Conservation (phyloP, 2,888 invertebrate species). For the Argyresthia albistria region DNA sequence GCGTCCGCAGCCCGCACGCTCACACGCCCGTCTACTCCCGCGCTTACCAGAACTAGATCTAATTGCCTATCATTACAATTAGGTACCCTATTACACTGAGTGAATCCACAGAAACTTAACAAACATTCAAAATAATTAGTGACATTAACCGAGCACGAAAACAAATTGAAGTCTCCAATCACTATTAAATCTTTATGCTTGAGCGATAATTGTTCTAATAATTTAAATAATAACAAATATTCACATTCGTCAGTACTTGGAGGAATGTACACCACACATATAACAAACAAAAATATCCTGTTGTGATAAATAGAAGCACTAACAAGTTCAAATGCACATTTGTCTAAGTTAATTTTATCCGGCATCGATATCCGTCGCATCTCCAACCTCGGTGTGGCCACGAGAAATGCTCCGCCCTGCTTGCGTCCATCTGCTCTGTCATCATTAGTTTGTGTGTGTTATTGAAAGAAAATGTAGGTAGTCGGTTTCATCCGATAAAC, state of each 20-base stretch:
- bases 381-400: conserved; percentile 4
- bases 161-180: not conserved
- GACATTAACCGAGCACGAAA: no score
- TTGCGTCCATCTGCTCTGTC: not conserved
- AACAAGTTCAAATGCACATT: conserved; percentile 1
- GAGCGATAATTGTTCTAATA: not conserved
- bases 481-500: no score
- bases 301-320: conserved; percentile 3
- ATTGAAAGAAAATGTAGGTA: no score
- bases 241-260: conserved; percentile 3
- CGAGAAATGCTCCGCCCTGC: conserved; percentile 8
- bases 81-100: no score
- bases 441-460: no score
- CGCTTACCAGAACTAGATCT: no score
- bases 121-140: no score
- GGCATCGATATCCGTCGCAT: no score
- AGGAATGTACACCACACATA: conserved; percentile 7
- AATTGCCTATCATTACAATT: no score
- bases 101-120: no score
- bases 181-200: not conserved
- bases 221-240: not conserved
- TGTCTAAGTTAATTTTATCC: not conserved
- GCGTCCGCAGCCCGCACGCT: no score
- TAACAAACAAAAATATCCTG: conserved; percentile 5
- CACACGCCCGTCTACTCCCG: no score